These are phyloP conservation scores for Andrena haemorrhoa DNA, from an alignment of 2,888 invertebrate species.

Conservation along the genomic window DNA sequence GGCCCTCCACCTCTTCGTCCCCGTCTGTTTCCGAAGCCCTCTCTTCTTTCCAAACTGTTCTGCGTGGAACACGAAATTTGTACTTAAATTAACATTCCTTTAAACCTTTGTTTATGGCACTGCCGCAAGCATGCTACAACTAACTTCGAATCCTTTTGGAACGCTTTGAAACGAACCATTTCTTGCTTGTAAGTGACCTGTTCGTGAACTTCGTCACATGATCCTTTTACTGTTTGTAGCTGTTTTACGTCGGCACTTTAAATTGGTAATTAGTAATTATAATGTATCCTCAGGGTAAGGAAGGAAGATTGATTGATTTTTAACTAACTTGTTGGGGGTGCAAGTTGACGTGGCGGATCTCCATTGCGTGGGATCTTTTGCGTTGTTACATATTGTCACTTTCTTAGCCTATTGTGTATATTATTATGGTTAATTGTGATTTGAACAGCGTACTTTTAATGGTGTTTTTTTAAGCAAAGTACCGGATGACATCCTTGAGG, in stretches of 20 bases:
- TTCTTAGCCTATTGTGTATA: constrained; percentile 11
- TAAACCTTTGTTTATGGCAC: not conserved
- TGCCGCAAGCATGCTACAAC: not conserved
- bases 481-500: constrained; percentile 30
- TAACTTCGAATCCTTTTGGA: constrained; percentile 31
- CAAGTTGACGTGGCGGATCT: not conserved
- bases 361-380: not conserved
- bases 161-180: constrained; percentile 14
- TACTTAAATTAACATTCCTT: not conserved
- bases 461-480: not conserved
- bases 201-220: not conserved
- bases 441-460: not conserved
- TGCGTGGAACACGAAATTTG: not conserved
- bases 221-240: not conserved
- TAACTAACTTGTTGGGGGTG: constrained; percentile 42
- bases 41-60: constrained; percentile 45
- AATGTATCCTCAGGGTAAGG: not conserved
- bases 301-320: not conserved
- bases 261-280: not conserved
- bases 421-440: not conserved
- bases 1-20: constrained; percentile 61
- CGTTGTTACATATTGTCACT: not conserved
- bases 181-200: constrained; percentile 4
- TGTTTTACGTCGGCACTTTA: constrained; percentile 15
- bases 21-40: constrained; percentile 60